Percentiles rank a stretch among this genome's conserved stretches.
Conservation (phyloP, 2,888 invertebrate species). For the Camponotus fellah region DNA sequence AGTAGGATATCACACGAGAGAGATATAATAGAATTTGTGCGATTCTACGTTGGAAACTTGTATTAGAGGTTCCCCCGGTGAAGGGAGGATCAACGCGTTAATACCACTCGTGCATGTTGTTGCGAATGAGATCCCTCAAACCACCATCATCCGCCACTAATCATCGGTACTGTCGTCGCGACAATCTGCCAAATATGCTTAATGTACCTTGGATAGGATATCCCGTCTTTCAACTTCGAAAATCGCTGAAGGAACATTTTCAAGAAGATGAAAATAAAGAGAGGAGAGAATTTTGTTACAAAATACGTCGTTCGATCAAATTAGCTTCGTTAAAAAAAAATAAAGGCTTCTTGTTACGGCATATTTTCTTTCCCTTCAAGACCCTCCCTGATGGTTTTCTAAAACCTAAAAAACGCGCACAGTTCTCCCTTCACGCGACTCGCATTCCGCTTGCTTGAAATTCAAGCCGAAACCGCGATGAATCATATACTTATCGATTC, state of each 20-base stretch:
- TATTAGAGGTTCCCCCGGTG: conserved; percentile 3
- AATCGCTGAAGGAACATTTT: background rate
- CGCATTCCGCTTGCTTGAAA: conserved; percentile 76
- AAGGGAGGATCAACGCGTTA: conserved; percentile 45
- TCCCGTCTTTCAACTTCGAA: background rate
- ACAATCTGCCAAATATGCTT: conserved; percentile 11
- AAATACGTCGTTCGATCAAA: conserved; percentile 2
- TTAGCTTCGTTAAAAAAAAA: conserved; percentile 2
- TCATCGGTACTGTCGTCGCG: conserved; percentile 28
- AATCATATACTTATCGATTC: conserved; percentile 84
- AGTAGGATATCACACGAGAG: conserved; percentile 3
- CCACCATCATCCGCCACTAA: conserved; percentile 20
- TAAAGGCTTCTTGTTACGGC: background rate
- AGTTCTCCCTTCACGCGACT: conserved; percentile 30
- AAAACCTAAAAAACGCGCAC: background rate
- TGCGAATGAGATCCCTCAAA: conserved; percentile 32
- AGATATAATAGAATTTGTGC: conserved; percentile 44
- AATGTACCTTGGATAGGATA: background rate
- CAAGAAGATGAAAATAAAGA: background rate
- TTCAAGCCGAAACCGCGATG: conserved; percentile 82
- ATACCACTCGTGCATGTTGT: conserved; percentile 40
- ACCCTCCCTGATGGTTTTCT: background rate
- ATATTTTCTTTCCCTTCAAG: background rate
- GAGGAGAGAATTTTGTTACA: background rate
- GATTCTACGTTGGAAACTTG: conserved; percentile 32